These are phyloP conservation scores for Otocyon megalotis DNA, from an alignment of 2,113 vertebrate species.

Conservation along the genomic window DNA sequence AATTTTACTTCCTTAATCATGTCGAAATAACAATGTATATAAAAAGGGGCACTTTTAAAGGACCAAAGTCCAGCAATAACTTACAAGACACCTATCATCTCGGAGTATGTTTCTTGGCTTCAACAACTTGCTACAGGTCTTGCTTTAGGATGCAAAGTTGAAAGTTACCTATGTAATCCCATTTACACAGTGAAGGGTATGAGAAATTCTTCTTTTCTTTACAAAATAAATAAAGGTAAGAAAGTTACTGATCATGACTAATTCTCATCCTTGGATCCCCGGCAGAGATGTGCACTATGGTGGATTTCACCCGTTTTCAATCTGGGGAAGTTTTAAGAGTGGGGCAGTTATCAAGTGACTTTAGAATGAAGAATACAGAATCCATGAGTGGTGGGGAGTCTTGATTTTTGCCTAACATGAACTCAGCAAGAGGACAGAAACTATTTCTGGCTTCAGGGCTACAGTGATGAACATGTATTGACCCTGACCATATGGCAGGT, in stretches of 20 bases:
- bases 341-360: background rate
- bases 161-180: background rate
- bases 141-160: background rate
- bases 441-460: background rate
- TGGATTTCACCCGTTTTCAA: background rate
- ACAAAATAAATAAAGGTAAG: background rate
- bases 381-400: background rate
- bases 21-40: background rate
- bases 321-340: background rate
- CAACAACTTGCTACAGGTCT: background rate
- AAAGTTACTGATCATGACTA: background rate
- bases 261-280: background rate
- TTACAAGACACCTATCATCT: background rate
- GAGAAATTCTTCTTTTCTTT: background rate
- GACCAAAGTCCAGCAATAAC: background rate
- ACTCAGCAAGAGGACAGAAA: background rate
- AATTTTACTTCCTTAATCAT: background rate
- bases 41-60: background rate
- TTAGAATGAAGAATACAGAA: background rate
- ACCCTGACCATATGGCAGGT: background rate
- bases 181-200: background rate
- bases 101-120: background rate
- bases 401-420: constrained; percentile 13
- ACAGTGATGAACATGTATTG: background rate
- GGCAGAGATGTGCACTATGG: background rate